Evolutionary conservation across 1,140 invertebrate species (phyloP).

Genomic region (Babylonia areolata): DNA sequence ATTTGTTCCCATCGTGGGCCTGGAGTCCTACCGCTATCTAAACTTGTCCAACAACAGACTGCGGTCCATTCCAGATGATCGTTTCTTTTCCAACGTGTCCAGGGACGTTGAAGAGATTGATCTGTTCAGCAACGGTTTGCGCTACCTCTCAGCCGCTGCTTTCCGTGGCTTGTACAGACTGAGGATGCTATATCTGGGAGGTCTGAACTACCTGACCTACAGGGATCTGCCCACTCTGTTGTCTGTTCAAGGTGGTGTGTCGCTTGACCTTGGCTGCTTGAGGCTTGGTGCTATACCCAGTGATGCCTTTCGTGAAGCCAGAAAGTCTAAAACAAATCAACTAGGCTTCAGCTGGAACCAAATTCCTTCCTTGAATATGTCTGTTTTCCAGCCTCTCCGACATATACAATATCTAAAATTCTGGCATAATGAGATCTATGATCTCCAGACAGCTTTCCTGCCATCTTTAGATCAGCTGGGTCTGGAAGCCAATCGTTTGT

Average conservation of each 20-base stretch:
- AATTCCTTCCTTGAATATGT: neutral
- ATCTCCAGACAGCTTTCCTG: neutral
- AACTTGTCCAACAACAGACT: neutral
- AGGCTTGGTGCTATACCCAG: neutral
- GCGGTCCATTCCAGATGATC: neutral
- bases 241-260: neutral
- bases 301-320: neutral
- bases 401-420: neutral
- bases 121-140: neutral
- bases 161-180: neutral
- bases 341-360: too few species aligned
- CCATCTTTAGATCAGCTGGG: neutral
- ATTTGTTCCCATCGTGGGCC: neutral
- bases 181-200: neutral
- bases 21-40: neutral
- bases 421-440: neutral
- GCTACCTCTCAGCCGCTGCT: neutral
- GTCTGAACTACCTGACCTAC: neutral
- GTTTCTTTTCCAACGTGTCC: slow-evolving; percentile 2
- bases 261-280: neutral
- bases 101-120: neutral
- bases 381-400: neutral
- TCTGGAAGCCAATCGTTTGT: neutral
- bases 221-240: neutral
- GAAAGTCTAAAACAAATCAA: too few species aligned